Evolutionary conservation across 2,888 invertebrate genomes (phyloP).

Genomic region (Macaria liturata): DNA sequence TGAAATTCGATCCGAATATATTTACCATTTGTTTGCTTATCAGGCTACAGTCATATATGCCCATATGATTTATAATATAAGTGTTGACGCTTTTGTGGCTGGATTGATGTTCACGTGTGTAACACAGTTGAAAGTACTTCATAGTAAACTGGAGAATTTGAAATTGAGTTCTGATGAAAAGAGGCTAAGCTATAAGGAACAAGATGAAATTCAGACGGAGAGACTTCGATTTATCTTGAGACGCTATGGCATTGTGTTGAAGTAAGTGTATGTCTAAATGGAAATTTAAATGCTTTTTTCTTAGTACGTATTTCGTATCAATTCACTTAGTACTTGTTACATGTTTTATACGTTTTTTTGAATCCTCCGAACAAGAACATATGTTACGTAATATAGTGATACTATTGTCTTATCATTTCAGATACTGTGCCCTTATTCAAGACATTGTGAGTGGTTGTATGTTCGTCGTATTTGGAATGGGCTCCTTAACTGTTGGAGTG

Average conservation of each 20-base stretch:
- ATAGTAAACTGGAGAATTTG: conserved; percentile 50
- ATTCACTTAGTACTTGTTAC: too few species aligned
- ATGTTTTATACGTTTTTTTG: too few species aligned
- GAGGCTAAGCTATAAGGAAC: conserved; percentile 35
- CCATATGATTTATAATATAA: conserved; percentile 65
- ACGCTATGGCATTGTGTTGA: conserved; percentile 55
- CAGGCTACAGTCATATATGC: conserved; percentile 60
- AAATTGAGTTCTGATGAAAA: conserved; percentile 37
- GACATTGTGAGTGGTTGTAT: conserved; percentile 51
- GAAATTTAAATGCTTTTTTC: too few species aligned
- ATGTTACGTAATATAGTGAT: too few species aligned
- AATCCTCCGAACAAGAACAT: too few species aligned
- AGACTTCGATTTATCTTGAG: conserved; percentile 38
- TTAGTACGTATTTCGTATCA: too few species aligned
- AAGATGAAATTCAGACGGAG: conserved; percentile 29
- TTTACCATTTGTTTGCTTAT: conserved; percentile 52
- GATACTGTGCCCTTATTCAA: conserved; percentile 54
- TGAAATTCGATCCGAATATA: conserved; percentile 49
- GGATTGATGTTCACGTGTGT: conserved; percentile 57
- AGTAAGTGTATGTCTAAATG: conserved; percentile 40
- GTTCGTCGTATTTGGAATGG: conserved; percentile 61
- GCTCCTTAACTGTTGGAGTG: conserved; percentile 60
- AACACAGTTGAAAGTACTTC: conserved; percentile 54
- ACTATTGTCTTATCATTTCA: conserved; percentile 39
- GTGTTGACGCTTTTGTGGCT: conserved; percentile 57